Evolutionary conservation across 2,888 invertebrate species (phyloP), one percentile per base, ranked within the genome.

Genomic region (Glyphotaelius pellucidus): DNA sequence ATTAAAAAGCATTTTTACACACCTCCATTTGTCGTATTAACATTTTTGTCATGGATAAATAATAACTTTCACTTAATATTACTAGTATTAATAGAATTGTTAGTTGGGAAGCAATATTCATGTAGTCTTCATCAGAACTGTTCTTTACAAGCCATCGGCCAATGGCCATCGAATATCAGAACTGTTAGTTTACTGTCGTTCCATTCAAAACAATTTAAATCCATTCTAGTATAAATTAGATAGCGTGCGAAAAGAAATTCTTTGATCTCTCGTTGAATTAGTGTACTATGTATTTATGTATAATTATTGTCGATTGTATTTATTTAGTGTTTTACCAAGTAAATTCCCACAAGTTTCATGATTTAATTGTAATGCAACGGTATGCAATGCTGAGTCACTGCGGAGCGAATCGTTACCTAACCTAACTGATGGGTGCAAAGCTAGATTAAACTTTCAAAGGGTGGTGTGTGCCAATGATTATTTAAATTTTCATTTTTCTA

Each of bases 261-360:
- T 81, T 67, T 90, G 90, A 90, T 90, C 90, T 90, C 90, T 90
- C 79, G 90, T 90, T 90, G 90, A 89, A 89, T 31, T 89, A 89
- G 81, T 80, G 90, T 81, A 81, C 38, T 80, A 30, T 52, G 42
- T 90, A 81, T 89, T 80, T 81, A 47, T 15, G 47, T 47, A 42
- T 90, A 81, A 38, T 90, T 80, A 31, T 32, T 67, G 25, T 67
- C 67, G 67, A 67, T 81, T 81, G 47, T 90, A 81, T 88, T 89
- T 47, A 81, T 80, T 42, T 30, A 80, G 31, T 80, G 38, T 89
- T 38, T 89, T 80, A 89, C 79, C 35, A 89, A 80, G 35, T 30
- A n/a, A 31, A 32, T 30, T 52, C 12, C 11, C 14, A 31, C 52
- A 87, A n/a, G 42, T 83, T 83, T 83, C 35, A 83, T 19, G 52